Conservation (phyloP, 1,140 invertebrate species). For the Listronotus oregonensis region DNA sequence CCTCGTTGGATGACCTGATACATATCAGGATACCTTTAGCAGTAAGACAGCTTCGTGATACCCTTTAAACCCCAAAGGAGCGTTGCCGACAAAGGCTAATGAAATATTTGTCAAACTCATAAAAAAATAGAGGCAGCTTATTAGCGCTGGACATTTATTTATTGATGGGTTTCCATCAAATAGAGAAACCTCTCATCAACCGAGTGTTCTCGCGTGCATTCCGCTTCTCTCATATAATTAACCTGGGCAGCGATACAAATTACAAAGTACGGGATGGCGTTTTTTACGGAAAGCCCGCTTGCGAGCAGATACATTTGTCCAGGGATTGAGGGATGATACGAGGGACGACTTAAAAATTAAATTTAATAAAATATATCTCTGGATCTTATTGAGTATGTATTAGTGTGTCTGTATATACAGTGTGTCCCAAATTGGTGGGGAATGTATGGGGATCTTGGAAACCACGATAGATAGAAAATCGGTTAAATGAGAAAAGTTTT, state of each 20-base stretch:
- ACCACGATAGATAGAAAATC: too few species aligned
- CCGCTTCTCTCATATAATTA: slow-evolving; percentile 52
- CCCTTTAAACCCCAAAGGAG: slow-evolving; percentile 4
- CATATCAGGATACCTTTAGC: too few species aligned
- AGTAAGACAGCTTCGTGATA: too few species aligned
- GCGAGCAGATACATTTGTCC: slow-evolving; percentile 53
- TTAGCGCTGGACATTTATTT: slow-evolving; percentile 42
- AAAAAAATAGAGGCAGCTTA: slow-evolving; percentile 37
- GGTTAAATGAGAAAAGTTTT: too few species aligned
- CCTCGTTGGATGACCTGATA: too few species aligned
- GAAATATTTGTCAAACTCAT: slow-evolving; percentile 37
- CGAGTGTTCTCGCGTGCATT: slow-evolving; percentile 37
- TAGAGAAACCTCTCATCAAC: slow-evolving; percentile 52
- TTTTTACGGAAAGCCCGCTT: slow-evolving; percentile 45
- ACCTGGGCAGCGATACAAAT: slow-evolving; percentile 54
- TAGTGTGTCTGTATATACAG: too few species aligned
- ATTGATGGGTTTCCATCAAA: slow-evolving; percentile 42
- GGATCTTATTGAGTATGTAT: too few species aligned
- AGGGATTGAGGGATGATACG: slow-evolving; percentile 52
- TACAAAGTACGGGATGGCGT: slow-evolving; percentile 54
- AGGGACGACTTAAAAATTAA: slow-evolving; percentile 12
- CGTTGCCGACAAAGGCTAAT: slow-evolving; percentile 33
- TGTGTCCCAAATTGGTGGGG: too few species aligned
- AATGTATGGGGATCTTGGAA: too few species aligned
- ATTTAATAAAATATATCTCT: too few species aligned